Evolutionary conservation across 2,797 vertebrate species (phyloP), one percentile per base, ranked within the genome.

Genomic region (Intellagama lesueurii): DNA sequence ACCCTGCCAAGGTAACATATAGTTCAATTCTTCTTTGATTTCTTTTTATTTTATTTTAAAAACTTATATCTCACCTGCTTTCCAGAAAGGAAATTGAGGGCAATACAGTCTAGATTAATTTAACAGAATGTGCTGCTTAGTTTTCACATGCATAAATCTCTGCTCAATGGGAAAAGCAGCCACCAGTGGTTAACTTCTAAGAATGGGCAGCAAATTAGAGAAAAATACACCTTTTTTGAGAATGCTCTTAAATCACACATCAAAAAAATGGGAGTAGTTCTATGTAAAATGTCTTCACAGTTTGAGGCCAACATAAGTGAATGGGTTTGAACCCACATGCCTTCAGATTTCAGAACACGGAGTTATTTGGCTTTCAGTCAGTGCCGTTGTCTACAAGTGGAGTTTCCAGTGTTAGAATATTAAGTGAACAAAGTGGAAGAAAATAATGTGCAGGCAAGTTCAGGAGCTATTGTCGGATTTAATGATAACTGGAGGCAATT

Each of bases 401-500:
- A 80, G n/a, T 85, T 90, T 66, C 56, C 78, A 81, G 47, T 73
- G 68, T 81, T 81, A 76, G 82, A 85, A 90, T 81, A 85, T 69
- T 85, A 88, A 90, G n/a, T 60, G 77, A 66, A 81, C 49, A 87
- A 70, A 91, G 30, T 88, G 64, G 56, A 66, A 28, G 85, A 87
- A 94, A 92, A 84, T 79, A 94, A 87, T 87, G 68, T 90, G 75
- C 60, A 30, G 69, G 17, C 78, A 82, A 89, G 75, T 90, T 87
- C 91, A 81, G 78, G 85, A 4, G 82, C 49, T 87, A 92, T 92
- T 88, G 83, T 73, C 88, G 89, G 91, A 76, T 86, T 92, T 94
- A 94, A 87, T 91, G 87, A 81, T 87, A 80, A 94, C 89, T 95
- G 90, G 88, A 86, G 86, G 92, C 86, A 94, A 93, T 93, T 93